These are phyloP conservation scores for Bimastos eiseni DNA, from an alignment of 2,888 invertebrate species.

Conservation along the genomic window DNA sequence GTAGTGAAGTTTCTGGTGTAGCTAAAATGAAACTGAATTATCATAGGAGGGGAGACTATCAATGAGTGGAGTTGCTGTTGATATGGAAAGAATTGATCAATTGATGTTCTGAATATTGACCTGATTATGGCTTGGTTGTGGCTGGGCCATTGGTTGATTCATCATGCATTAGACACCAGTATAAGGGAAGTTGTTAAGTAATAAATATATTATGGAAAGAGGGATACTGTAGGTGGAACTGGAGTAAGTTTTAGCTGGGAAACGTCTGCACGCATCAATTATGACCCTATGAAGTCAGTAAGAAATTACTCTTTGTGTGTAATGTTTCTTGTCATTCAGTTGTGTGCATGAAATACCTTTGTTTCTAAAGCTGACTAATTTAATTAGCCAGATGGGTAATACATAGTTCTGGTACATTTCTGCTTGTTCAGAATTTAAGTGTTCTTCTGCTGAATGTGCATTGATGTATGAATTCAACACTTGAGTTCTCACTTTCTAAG, in stretches of 20 bases:
- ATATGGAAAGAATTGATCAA: not conserved
- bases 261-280: not conserved
- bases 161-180: too few relatives aligned
- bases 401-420: not conserved
- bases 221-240: not conserved
- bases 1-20: not conserved
- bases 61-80: not conserved
- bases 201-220: not conserved
- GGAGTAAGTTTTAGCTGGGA: not conserved
- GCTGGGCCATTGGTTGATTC: too few relatives aligned
- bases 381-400: not conserved
- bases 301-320: not conserved
- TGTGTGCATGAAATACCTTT: not conserved
- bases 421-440: not conserved
- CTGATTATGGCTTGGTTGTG: too few relatives aligned
- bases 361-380: not conserved
- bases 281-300: not conserved
- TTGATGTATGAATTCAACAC: not conserved
- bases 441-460: not conserved
- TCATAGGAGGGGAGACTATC: not conserved
- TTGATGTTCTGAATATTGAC: too few relatives aligned
- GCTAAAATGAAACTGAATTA: not conserved
- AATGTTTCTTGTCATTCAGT: not conserved
- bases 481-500: not conserved
- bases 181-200: too few relatives aligned